Evolutionary conservation across 2,888 invertebrate genomes (phyloP), one percentile per base, ranked within the genome.

Genomic region (Erebia aethiops): DNA sequence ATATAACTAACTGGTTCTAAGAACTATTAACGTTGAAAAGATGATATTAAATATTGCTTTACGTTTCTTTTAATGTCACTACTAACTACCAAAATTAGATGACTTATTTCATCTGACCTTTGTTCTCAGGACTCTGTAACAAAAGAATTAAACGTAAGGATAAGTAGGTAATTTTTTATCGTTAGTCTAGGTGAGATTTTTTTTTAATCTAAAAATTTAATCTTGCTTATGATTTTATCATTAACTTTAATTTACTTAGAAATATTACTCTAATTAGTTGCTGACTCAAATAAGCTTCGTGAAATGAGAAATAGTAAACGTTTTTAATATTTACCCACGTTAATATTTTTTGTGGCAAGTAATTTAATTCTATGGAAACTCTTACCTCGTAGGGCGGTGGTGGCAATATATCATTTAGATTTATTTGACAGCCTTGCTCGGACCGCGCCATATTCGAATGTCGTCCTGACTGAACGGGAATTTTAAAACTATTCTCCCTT

Each of bases 341-440:
- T 5, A 26, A 21, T 21, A 21, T 13, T 61, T 61, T 26, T 26
- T 61, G 43, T 18, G 13, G 61, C 18, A 60, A 43, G 11, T 62
- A 66, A 72, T 52, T 61, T 9, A 49, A 67, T 70, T 70, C 26
- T 57, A 57, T 71, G 46, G 62, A 81, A 80, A 83, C 83, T 64
- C 72, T 73, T 60, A 92, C 93, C 92, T 95, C 95, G 85, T 95
- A 95, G 77, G 95, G 95, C 57, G 95, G 95, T 77, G 95, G 95
- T 73, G 95, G 95, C 78, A 95, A 84, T 94, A 95, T 95, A 88
- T 95, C 95, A 88, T 95, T 95, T 90, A 95, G 95, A 89, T 95
- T 95, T 83, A 94, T 91, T 89, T 94, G 94, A 89, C 93, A 93
- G 85, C 92, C 90, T 83, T 92, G 92, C 80, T 92, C 93, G 81